Evolutionary conservation across 2,888 invertebrate genomes (phyloP).

Genomic region (Euplexia lucipara): DNA sequence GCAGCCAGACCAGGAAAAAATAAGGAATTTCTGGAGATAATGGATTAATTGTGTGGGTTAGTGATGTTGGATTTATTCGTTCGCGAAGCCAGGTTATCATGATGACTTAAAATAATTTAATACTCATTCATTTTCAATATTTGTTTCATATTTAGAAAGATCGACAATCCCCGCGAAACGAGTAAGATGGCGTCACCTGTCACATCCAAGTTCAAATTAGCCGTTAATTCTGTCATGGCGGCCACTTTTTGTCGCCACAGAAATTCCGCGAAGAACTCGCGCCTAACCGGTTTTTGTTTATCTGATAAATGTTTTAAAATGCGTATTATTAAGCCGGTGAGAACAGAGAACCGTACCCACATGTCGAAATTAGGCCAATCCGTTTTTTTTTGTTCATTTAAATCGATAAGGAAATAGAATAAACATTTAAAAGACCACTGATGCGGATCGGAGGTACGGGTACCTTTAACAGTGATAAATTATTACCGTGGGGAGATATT

Average conservation of each 20-base stretch:
- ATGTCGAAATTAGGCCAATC: slow-evolving; percentile 15
- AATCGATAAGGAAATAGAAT: slow-evolving; percentile 10
- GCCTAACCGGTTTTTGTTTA: slow-evolving; percentile 50
- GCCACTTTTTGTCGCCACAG: slow-evolving; percentile 33
- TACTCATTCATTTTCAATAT: too few relatives aligned
- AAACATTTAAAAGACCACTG: background rate
- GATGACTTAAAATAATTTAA: too few relatives aligned
- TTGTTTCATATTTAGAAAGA: too few relatives aligned
- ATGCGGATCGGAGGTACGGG: background rate
- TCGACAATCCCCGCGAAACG: background rate
- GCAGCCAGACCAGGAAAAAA: slow-evolving; percentile 7
- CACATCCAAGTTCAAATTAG: slow-evolving; percentile 43
- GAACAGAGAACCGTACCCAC: slow-evolving; percentile 11
- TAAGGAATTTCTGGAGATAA: slow-evolving; percentile 11
- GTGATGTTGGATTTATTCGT: background rate
- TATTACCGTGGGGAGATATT: background rate
- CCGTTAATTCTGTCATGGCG: slow-evolving; percentile 39
- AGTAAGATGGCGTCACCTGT: slow-evolving; percentile 24
- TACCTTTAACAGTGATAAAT: background rate
- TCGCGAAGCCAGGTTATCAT: background rate
- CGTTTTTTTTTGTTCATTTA: slow-evolving; percentile 1
- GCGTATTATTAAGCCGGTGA: slow-evolving; percentile 24
- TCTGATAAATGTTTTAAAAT: slow-evolving; percentile 40
- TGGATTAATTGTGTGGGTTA: background rate
- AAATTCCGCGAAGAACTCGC: slow-evolving; percentile 39